phyloP scores from a whole-genome alignment of 1,140 invertebrate species.

The Formica exsecta region DNA sequence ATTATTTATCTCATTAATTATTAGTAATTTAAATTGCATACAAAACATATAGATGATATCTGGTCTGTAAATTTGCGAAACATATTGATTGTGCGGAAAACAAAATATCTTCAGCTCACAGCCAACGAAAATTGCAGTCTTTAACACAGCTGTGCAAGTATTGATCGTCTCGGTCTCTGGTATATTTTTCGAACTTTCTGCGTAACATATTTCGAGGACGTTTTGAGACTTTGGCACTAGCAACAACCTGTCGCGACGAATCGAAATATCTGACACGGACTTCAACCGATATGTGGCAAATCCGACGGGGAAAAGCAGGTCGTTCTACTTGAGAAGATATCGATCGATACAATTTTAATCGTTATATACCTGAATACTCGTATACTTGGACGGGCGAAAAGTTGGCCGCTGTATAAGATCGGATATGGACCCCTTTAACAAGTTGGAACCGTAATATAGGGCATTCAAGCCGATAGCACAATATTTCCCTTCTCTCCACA shows the following conservation, averaged over 20 bases:
- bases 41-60: background rate
- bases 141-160: conserved; percentile 38
- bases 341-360: conserved; percentile 46
- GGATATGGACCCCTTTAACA: conserved; percentile 83
- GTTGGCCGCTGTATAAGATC: conserved; percentile 65
- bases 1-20: conserved; percentile 30
- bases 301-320: conserved; percentile 23
- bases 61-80: background rate
- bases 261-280: conserved; percentile 29
- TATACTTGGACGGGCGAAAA: background rate
- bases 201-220: conserved; percentile 27
- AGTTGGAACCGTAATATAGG: conserved; percentile 81
- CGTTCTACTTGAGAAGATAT: conserved; percentile 44
- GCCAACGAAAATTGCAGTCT: background rate
- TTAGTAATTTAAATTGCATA: conserved; percentile 3
- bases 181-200: conserved; percentile 34
- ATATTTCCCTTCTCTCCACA: conserved; percentile 64
- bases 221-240: conserved; percentile 32
- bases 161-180: conserved; percentile 29
- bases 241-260: conserved; percentile 24
- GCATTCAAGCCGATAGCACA: conserved; percentile 83
- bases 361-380: conserved; percentile 27
- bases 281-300: conserved; percentile 21
- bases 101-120: conserved; percentile 14
- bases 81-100: background rate